Base-by-base conservation (phyloP, 2,888 invertebrate species). In the Papilio elwesi region DNA sequence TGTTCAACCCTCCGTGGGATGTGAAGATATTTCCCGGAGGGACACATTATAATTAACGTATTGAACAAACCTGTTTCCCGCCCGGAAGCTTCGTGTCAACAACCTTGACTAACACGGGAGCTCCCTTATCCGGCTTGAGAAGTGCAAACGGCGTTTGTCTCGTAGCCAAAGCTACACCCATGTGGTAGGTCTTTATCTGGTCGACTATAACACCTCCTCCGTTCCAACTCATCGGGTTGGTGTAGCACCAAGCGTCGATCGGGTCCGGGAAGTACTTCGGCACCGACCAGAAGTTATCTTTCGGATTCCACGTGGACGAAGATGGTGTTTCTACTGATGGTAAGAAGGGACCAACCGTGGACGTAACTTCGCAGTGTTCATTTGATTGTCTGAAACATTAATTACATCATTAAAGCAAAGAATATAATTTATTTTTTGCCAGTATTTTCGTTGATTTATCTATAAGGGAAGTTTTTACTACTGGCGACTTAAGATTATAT, bases 141-240 rank as follows among this genome's bases (percentile, higher is more conserved):
- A 96, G 88, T 0, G 96, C 96, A 81, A 96, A 97, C 0, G 96
- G 96, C 0, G 95, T 96, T 83, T 96, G 95, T 62, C 95, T 95
- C 4, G 95, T 94, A 8, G 95, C 90, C 74, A 95, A 80, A 6
- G 96, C 96, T 10, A 94, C 94, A 67, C 95, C 95, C 96, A 96
- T 96, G 6, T 96, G 96, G 75, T 95, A 95, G 0, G 96, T 96
- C 79, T 95, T 95, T 75, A 96, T 96, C 51, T 95, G 95, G 76
- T 96, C 96, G n/a, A 96, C 95, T 1, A 96, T 88, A 26, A 96
- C 95, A 0, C 95, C 95, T 73, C 93, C 87, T 47, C 83, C 82
- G 74, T 87, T 80, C 0, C 82, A 75, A 48, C 81, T 79, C 82
- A 84, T 86, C 13, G 83, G 79, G 2, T 77, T 76, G 2, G 86